Evolutionary conservation across 2,888 invertebrate species (phyloP).

Genomic region (Trilocha varians): DNA sequence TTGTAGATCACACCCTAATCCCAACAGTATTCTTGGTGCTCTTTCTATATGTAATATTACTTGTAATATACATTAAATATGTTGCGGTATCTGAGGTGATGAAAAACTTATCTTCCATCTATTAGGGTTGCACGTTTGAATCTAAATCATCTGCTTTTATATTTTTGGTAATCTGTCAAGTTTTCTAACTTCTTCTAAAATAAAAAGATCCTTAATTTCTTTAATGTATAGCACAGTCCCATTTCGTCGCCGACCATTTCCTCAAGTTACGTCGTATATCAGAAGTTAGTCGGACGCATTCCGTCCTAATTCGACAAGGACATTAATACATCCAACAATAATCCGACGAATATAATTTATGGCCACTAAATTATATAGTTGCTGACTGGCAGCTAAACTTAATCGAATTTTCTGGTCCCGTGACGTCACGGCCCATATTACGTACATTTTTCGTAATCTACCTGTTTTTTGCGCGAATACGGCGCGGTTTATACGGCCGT

Average conservation of each 20-base stretch:
- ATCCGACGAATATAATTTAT: slow-evolving; percentile 41
- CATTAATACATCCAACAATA: slow-evolving; percentile 36
- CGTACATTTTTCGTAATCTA: slow-evolving; percentile 44
- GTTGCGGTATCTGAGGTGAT: no score
- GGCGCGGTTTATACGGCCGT: slow-evolving; percentile 47
- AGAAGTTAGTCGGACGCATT: not conserved
- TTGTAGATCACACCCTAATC: no score
- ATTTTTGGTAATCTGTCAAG: no score
- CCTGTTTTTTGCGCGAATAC: slow-evolving; percentile 46
- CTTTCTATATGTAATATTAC: no score
- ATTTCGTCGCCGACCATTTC: not conserved
- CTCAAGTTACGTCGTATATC: not conserved
- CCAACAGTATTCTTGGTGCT: no score
- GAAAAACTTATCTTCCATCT: no score
- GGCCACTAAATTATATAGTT: slow-evolving; percentile 37
- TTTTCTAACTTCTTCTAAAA: no score
- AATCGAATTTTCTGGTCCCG: slow-evolving; percentile 59
- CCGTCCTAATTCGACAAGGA: not conserved
- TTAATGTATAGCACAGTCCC: no score
- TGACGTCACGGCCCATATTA: slow-evolving; percentile 43
- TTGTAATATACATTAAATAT: no score
- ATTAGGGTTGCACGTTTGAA: no score
- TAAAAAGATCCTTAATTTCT: no score
- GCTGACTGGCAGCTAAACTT: slow-evolving; percentile 47
- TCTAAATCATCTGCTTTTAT: no score